Conservation (phyloP, 2,888 invertebrate species). For the Flabesymbios commensalis region DNA sequence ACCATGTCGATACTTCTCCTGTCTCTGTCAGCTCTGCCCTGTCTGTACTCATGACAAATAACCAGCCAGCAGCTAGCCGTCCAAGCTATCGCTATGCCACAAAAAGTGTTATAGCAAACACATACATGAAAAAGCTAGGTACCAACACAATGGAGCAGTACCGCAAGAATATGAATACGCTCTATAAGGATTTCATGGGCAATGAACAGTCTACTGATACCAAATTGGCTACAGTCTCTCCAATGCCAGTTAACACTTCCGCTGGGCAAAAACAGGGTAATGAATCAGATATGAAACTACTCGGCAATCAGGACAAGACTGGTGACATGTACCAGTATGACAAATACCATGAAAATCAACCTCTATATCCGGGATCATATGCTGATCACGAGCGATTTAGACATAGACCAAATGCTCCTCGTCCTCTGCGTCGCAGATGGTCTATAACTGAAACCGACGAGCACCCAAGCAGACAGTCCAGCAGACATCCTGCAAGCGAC, state of each 20-base stretch:
- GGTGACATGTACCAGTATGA: too few relatives aligned
- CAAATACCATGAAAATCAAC: too few relatives aligned
- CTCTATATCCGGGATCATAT: too few relatives aligned
- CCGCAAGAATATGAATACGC: slow-evolving; percentile 47
- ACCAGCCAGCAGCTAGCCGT: neutral
- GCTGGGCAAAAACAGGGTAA: neutral
- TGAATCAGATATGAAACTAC: too few relatives aligned
- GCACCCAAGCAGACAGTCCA: too few relatives aligned
- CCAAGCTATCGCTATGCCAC: slow-evolving; percentile 41
- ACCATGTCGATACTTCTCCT: slow-evolving; percentile 8
- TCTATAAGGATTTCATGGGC: slow-evolving; percentile 39
- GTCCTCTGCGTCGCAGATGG: slow-evolving; percentile 49
- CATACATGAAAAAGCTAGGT: slow-evolving; percentile 53
- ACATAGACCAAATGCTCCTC: slow-evolving; percentile 50
- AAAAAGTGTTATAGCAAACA: slow-evolving; percentile 58
- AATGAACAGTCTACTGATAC: too few relatives aligned
- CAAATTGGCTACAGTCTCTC: slow-evolving; percentile 7
- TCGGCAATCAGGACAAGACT: neutral
- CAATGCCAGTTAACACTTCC: too few relatives aligned
- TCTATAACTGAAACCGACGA: too few relatives aligned
- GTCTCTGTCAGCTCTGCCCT: slow-evolving; percentile 23
- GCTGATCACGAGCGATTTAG: too few relatives aligned
- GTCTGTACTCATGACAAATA: slow-evolving; percentile 20
- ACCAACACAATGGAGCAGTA: slow-evolving; percentile 49
- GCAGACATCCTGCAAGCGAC: too few relatives aligned